Percentiles rank a stretch among this genome's conserved stretches.
Conservation (phyloP, 2,888 invertebrate species). For the Eilema caniola region DNA sequence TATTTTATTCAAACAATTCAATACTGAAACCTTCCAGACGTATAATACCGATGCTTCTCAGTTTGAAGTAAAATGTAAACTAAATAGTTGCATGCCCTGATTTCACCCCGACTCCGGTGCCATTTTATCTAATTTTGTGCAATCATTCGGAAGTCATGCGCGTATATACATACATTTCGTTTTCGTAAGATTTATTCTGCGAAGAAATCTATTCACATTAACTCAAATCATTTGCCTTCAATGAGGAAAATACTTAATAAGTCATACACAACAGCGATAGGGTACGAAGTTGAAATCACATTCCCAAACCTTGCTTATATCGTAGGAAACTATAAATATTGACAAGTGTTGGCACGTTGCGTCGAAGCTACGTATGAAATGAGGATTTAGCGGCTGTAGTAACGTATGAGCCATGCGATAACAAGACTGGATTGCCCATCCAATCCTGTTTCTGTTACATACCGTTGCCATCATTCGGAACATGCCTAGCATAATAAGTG, state of each 20-base stretch:
- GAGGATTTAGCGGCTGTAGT: conserved; percentile 23
- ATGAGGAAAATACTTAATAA: neutral
- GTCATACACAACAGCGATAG: neutral
- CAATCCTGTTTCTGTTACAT: conserved; percentile 24
- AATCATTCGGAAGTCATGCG: no score
- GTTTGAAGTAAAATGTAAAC: neutral
- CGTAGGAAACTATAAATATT: neutral
- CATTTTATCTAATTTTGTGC: no score
- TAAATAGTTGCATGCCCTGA: no score
- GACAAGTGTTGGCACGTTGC: conserved; percentile 15
- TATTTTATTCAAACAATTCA: conserved; percentile 8
- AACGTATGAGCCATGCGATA: conserved; percentile 28
- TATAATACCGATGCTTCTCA: neutral
- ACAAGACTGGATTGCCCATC: conserved; percentile 29
- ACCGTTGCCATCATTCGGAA: conserved; percentile 33
- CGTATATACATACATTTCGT: no score
- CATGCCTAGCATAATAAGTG: conserved; percentile 47
- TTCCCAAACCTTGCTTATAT: conserved; percentile 2
- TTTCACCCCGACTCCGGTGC: no score
- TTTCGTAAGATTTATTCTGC: neutral
- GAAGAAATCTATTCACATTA: neutral
- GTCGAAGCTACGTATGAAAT: conserved; percentile 14
- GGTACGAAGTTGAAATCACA: neutral
- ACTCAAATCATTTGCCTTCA: neutral
- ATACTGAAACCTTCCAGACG: neutral